phyloP scores from a whole-genome alignment of 2,888 invertebrate genomes.

The Epirrhoe tristata region DNA sequence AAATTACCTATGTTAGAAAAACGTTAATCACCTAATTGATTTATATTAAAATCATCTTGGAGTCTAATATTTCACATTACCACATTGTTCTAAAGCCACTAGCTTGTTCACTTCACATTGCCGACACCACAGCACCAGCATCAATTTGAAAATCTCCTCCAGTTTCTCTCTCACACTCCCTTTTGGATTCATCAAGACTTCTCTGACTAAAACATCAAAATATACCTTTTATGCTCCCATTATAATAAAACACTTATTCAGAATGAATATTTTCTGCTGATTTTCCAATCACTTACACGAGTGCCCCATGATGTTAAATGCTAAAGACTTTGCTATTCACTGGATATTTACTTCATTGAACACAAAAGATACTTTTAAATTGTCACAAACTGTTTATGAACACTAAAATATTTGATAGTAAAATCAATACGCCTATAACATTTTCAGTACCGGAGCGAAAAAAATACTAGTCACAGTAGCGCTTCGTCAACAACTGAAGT shows the following conservation, averaged over 20 bases:
- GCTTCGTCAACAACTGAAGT: slow-evolving; percentile 74
- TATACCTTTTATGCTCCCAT: background rate
- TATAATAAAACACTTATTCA: background rate
- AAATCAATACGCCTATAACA: slow-evolving; percentile 71
- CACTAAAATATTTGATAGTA: slow-evolving; percentile 51
- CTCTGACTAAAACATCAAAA: slow-evolving; percentile 71
- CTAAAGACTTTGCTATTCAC: slow-evolving; percentile 34
- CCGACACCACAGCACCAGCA: slow-evolving; percentile 93
- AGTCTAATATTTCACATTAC: slow-evolving; percentile 54
- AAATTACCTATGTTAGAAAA: background rate
- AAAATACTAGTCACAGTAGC: slow-evolving; percentile 73
- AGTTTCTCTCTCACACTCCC: slow-evolving; percentile 85
- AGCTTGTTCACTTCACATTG: slow-evolving; percentile 89
- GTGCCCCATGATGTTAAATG: slow-evolving; percentile 69
- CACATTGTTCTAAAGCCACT: slow-evolving; percentile 86
- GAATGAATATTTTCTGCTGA: background rate
- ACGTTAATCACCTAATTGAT: background rate
- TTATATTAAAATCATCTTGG: background rate
- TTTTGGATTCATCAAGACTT: slow-evolving; percentile 66
- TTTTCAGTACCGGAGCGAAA: slow-evolving; percentile 54
- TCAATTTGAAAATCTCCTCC: slow-evolving; percentile 92
- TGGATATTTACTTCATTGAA: slow-evolving; percentile 54
- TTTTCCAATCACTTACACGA: slow-evolving; percentile 59
- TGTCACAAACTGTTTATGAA: slow-evolving; percentile 50
- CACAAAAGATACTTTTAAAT: slow-evolving; percentile 45